phyloP scores from a whole-genome alignment of 30 jellyfish, hydroid and myxozoan genomes.

The Chrysaora quinquecirrha region DNA sequence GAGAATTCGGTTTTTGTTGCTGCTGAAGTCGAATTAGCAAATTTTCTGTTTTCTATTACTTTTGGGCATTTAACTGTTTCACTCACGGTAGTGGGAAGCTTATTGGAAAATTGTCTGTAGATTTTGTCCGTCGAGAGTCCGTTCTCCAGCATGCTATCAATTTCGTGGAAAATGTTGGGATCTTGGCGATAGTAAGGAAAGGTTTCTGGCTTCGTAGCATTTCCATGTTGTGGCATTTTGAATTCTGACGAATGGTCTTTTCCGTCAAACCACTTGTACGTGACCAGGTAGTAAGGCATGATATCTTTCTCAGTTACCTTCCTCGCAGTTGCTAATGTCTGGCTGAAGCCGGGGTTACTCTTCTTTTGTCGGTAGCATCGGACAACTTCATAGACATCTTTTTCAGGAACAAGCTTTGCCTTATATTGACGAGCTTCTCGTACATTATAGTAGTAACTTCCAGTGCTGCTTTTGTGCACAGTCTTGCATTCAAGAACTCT shows the following conservation, averaged over 20 bases:
- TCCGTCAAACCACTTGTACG: background rate
- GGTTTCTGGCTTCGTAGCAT: background rate
- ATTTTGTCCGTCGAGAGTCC: background rate
- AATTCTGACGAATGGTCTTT: background rate
- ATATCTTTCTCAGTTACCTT: background rate
- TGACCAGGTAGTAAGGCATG: background rate
- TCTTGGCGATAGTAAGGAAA: background rate
- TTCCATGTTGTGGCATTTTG: background rate
- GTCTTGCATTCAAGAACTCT: background rate
- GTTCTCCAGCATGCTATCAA: background rate
- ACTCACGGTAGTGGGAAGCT: background rate
- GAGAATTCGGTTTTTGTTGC: background rate
- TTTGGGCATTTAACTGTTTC: background rate
- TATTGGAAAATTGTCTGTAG: background rate
- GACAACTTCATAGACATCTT: background rate
- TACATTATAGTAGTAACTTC: background rate
- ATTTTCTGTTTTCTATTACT: too few species aligned
- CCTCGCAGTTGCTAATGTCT: background rate
- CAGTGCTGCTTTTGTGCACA: background rate
- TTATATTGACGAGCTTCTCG: background rate
- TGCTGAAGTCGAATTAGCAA: background rate
- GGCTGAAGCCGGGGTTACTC: background rate
- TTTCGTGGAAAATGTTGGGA: background rate
- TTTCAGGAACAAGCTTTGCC: background rate
- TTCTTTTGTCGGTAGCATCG: background rate